Evolutionary conservation across 2,113 vertebrate species (phyloP), one percentile per base, ranked within the genome.

Genomic region (Albula goreensis): DNA sequence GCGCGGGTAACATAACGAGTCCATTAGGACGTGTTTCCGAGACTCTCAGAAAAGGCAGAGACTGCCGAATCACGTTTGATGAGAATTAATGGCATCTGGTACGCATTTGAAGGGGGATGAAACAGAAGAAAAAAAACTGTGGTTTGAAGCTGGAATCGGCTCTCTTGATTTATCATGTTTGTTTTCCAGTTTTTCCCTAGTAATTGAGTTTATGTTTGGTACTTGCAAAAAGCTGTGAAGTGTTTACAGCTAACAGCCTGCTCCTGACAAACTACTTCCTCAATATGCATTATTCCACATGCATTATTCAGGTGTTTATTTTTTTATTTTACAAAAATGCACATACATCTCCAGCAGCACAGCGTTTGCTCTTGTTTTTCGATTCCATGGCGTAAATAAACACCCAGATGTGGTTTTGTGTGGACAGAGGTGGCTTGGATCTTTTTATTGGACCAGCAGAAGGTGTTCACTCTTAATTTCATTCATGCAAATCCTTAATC

Each of bases 151-250:
- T 25, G 17, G 25, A 41, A 41, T 31, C 15, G 56, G 12, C 25
- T 79, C 78, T 79, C 84, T 52, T 63, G 60, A 50, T 52, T 25
- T 8, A 66, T 57, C 13, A 74, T 79, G 50, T 80, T 80, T 79
- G 79, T 79, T 57, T 78, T 80, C 41, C 25, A 11, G 6, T 50
- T 77, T 48, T 85, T 74, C 31, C 8, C 70, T 77, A 48, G 74
- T 49, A 79, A 80, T 25, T 13, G 84, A 78, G 74, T 74, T 53
- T 53, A 11, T n/a, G 41, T 79, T 78, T 48, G 84, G 77, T 22
- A 3, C 84, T 11, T 50, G 17, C 5, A 9, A 57, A 9, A 57
- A 17, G 48, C 83, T 15, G 81, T 13, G 22, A 82, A 12, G 78
- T 80, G 78, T 80, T 80, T 80, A 50, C 48, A 49, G 78, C 78